Base-by-base conservation (phyloP, 2,888 invertebrate genomes). In the Sialis lutaria region DNA sequence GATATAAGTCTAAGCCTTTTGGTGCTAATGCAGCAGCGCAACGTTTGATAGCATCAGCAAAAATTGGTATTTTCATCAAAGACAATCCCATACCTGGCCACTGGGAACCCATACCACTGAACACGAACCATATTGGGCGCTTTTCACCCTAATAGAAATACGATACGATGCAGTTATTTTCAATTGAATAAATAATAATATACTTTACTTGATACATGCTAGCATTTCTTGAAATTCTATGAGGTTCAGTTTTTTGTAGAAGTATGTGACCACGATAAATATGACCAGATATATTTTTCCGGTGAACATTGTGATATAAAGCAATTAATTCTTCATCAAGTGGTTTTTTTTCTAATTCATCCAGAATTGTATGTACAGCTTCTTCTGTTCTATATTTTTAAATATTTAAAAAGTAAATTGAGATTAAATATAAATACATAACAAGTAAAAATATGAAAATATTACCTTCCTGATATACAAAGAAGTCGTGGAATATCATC, bases 101-200 rank as follows among this genome's bases (percentile, higher is more conserved):
- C 60, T 83, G 82, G 13, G 76, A 74, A 6, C 82, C 83, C 82
- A 84, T 83, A 34, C 83, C 83, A 49, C 81, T 75, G 64, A 78
- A 82, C 13, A 82, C 69, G 58, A 74, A 82, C 79, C 81, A 84
- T 32, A 69, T 57, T 43, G 77, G 77, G 13, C 81, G 72, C 46
- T 71, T 71, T 0, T 71, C 67, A 1, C 77, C 80, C 0, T 75
- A 69, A 59, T 71, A 76, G 60, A 78, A 75, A 22, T 22, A 22
- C 22, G 4, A 22, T 22, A 22, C 22, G 22, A 2, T 22, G 2
- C 4, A 22, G 22, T 22, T 22, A 22, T 22, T 22, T 22, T 22
- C 22, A 22, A 22, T 22, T 22, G 22, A 22, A 22, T 22, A 22
- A 22, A 22, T 22, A 22, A 22, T 22, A 22, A 22, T 22, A 22